A percentile compares a stretch with the other conserved stretches of the same genome.
phyloP scores from a whole-genome alignment of 1,140 invertebrate species.

The Venustaconcha ellipsiformis region DNA sequence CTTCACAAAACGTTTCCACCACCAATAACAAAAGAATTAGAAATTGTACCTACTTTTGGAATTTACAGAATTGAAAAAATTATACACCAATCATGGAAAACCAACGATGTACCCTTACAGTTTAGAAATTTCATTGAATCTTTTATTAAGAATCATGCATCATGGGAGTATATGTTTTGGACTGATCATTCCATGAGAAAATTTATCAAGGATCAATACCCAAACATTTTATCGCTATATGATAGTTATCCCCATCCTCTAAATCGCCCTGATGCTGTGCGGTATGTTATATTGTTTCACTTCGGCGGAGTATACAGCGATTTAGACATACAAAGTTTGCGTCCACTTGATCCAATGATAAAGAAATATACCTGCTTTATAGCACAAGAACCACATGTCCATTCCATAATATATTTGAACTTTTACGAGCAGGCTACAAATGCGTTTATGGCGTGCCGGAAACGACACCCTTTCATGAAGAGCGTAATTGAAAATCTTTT shows the following conservation, averaged over 20 bases:
- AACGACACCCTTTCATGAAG: slow-evolving; percentile 51
- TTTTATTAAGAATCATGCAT: slow-evolving; percentile 43
- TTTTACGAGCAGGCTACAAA: slow-evolving; percentile 45
- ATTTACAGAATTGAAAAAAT: too few species aligned
- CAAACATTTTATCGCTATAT: slow-evolving; percentile 38
- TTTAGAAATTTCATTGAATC: slow-evolving; percentile 5
- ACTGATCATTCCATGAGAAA: slow-evolving; percentile 44
- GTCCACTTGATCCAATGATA: slow-evolving; percentile 35
- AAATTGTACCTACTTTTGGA: too few species aligned
- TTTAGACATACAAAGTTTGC: slow-evolving; percentile 51
- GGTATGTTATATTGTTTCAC: slow-evolving; percentile 54
- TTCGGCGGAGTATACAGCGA: slow-evolving; percentile 58
- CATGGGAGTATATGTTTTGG: slow-evolving; percentile 60
- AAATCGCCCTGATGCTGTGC: slow-evolving; percentile 44
- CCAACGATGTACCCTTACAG: too few species aligned
- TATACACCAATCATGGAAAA: too few species aligned
- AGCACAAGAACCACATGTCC: slow-evolving; percentile 54
- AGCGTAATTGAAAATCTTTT: slow-evolving; percentile 38
- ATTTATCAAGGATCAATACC: slow-evolving; percentile 43
- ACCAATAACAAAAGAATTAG: too few species aligned
- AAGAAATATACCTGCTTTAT: slow-evolving; percentile 49
- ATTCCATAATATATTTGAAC: slow-evolving; percentile 44
- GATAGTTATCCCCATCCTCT: slow-evolving; percentile 45
- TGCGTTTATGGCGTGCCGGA: slow-evolving; percentile 48
- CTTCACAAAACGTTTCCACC: too few species aligned